Conservation (phyloP, 1,140 invertebrate species). For the Drosophila obscura region DNA sequence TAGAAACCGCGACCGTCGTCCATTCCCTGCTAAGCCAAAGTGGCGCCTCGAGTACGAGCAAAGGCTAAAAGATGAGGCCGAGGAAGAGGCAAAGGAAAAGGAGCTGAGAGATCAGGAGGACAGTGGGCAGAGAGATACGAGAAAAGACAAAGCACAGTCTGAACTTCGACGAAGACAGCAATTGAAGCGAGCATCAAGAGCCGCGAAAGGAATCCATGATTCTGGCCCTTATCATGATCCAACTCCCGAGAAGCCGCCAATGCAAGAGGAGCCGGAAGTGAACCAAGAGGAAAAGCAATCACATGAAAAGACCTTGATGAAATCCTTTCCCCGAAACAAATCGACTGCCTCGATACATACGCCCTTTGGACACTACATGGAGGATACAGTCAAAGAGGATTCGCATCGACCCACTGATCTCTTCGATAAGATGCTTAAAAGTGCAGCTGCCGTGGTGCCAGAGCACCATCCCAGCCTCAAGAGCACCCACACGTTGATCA, state of each 20-base stretch:
- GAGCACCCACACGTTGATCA: not conserved
- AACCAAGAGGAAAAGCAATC: too few species aligned
- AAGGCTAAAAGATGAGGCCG: not conserved
- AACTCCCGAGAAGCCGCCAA: too few species aligned
- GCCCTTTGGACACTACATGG: not conserved
- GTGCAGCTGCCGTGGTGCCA: not conserved
- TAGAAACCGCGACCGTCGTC: not conserved
- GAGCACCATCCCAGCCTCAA: not conserved
- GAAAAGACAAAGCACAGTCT: not conserved
- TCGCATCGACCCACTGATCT: not conserved
- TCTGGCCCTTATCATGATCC: too few species aligned
- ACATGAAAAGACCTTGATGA: too few species aligned
- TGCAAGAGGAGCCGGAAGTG: too few species aligned
- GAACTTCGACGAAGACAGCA: not conserved
- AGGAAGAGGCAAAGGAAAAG: not conserved
- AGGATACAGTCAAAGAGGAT: too few species aligned
- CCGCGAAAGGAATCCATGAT: too few species aligned
- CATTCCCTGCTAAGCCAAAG: not conserved
- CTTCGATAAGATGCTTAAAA: not conserved
- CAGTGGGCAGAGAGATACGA: not conserved
- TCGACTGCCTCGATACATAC: not conserved
- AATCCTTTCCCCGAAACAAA: too few species aligned
- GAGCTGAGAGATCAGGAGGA: not conserved
- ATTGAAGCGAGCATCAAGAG: not conserved
- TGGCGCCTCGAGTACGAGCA: not conserved